phyloP scores from a whole-genome alignment of 2,113 vertebrate genomes.

The Triplophysa dalaica region DNA sequence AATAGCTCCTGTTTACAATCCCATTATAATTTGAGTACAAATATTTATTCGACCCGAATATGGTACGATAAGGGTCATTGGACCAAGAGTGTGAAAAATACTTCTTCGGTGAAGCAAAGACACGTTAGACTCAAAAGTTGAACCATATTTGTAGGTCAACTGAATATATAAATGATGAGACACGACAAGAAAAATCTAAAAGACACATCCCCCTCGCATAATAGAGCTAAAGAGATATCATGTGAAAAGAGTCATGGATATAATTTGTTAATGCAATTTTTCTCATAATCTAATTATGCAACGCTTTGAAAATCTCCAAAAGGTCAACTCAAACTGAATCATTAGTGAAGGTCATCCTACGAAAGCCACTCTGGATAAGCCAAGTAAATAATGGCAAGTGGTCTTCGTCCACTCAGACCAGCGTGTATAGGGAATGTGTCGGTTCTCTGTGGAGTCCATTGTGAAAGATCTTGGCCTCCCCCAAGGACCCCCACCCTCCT shows the following conservation, averaged over 20 bases:
- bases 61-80: not conserved
- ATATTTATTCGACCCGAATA: not conserved
- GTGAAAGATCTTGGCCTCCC: not conserved
- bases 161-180: slow-evolving; percentile 47
- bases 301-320: slow-evolving; percentile 73
- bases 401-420: slow-evolving; percentile 40
- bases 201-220: slow-evolving; percentile 61
- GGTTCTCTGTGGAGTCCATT: slow-evolving; percentile 36
- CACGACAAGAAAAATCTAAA: slow-evolving; percentile 52
- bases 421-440: not conserved
- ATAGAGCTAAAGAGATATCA: slow-evolving; percentile 75
- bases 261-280: slow-evolving; percentile 80
- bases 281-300: slow-evolving; percentile 74
- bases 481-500: not conserved
- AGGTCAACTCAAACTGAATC: slow-evolving; percentile 77
- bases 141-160: slow-evolving; percentile 32
- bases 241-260: slow-evolving; percentile 74
- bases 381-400: slow-evolving; percentile 63
- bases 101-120: not conserved
- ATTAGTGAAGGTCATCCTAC: slow-evolving; percentile 63
- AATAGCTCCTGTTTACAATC: not conserved
- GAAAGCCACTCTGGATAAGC: slow-evolving; percentile 60
- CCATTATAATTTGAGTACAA: not conserved
- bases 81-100: not conserved
- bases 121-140: not conserved